Evolutionary conservation across 2,113 vertebrate species (phyloP).

Genomic region (Isichthys henryi): DNA sequence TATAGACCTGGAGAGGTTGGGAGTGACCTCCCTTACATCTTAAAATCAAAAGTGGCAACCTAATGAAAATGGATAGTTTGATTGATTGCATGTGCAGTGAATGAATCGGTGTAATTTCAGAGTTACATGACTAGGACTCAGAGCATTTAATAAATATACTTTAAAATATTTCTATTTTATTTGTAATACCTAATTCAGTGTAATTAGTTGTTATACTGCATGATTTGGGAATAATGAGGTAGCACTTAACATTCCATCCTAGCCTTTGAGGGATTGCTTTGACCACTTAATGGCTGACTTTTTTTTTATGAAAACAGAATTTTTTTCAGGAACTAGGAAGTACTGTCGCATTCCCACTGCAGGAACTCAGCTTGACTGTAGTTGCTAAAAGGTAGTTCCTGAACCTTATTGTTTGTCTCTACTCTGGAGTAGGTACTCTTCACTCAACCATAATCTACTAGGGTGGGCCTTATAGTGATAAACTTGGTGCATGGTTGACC

Average conservation of each 20-base stretch:
- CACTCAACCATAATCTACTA: not conserved
- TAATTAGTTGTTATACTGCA: no score
- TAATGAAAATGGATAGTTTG: not conserved
- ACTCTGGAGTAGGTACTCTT: not conserved
- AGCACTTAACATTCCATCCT: no score
- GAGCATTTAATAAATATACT: not conserved
- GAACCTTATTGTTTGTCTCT: not conserved
- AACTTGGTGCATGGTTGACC: not conserved
- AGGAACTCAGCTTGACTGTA: not conserved
- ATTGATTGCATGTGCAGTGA: not conserved
- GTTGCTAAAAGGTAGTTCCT: not conserved
- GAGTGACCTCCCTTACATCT: not conserved
- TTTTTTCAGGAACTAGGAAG: not conserved
- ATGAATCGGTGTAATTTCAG: not conserved
- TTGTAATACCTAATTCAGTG: no score
- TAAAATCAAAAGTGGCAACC: not conserved
- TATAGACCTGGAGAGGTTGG: not conserved
- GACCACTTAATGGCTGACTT: not conserved
- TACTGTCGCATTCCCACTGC: not conserved
- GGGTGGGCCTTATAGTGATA: not conserved
- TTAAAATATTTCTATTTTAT: no score
- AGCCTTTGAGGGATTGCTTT: not conserved
- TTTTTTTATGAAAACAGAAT: not conserved
- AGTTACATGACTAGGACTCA: not conserved
- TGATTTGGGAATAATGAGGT: no score